Base-by-base conservation (phyloP, 2,888 invertebrate genomes). In the Biston stratarius region DNA sequence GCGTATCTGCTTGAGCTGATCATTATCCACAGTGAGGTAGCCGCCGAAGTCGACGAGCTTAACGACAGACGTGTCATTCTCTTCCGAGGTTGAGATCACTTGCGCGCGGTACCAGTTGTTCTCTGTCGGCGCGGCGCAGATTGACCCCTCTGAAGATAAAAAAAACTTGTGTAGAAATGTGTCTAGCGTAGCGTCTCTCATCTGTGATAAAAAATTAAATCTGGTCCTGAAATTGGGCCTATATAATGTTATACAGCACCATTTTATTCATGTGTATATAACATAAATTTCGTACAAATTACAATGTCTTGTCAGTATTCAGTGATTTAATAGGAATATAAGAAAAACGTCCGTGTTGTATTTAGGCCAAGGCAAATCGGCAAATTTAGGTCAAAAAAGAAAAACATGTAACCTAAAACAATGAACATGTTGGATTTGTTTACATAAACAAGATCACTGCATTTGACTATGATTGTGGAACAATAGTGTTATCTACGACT, bases 1-100 rank as follows among this genome's bases (percentile, higher is more conserved):
- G 79, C 98, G 96, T 77, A 99, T 99, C 94, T 99, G 99, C 84
- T 98, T 96, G 83, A 99, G 95, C 75, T 96, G 95, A 64, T 95
- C 94, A 76, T 96, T 96, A 78, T 96, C 96, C 63, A 99, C 95
- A 67, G 95, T 95, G 82, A 96, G 96, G 89, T 97, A 99, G 59
- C 99, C 99, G 57, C 99, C 99, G 82, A 98, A 98, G 94, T 99
- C 99, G 59, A 99, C 96, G 86, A 98, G 96, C 90, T 97, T 97
- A 64, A 99, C 96, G 74, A 98, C 95, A 77, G 97, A 97, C 49
- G 95, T 95, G 78, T 96, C 95, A 53, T 95, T 95, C 60, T 96
- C 96, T 71, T 95, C 95, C 72, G 96, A 96, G 45, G 96, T 94
- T 56, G 94, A 92, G 69, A 97, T 95, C 60, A 98, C 96, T 91